Evolutionary conservation across 1,140 invertebrate species (phyloP).

Genomic region (Antheraea mylitta): DNA sequence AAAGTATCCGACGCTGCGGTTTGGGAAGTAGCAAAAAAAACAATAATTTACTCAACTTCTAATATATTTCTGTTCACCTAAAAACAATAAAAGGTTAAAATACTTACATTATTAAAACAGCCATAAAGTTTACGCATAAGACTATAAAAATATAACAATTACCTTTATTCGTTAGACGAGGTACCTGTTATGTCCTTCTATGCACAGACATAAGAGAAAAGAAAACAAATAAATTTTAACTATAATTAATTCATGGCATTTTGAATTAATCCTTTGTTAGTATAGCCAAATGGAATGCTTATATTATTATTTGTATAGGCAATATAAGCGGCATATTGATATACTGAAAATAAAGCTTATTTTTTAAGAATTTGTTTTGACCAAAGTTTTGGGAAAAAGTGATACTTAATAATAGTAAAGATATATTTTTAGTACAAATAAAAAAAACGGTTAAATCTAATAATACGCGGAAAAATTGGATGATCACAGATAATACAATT

Average conservation of each 20-base stretch:
- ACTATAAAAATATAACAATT: neutral
- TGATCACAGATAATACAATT: too few species aligned
- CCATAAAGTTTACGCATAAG: neutral
- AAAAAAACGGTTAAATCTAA: too few species aligned
- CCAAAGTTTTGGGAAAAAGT: too few species aligned
- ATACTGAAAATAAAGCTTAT: too few species aligned
- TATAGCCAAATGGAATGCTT: neutral
- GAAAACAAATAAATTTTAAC: neutral
- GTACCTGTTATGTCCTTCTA: slow-evolving; percentile 9
- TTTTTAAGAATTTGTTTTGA: too few species aligned
- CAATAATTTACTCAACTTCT: neutral
- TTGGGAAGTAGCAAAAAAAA: neutral
- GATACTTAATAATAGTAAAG: too few species aligned
- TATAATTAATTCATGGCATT: neutral
- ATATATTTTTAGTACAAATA: too few species aligned
- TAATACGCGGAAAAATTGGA: too few species aligned
- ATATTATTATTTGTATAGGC: too few species aligned
- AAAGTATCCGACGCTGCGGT: neutral
- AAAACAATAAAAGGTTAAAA: neutral
- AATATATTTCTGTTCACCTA: neutral
- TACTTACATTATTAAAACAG: neutral
- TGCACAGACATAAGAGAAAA: slow-evolving; percentile 12
- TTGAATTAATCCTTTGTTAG: neutral
- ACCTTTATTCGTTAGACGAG: slow-evolving; percentile 8
- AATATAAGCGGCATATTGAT: too few species aligned